A percentile compares a stretch with the other conserved stretches of the same genome.
Conservation (phyloP, 2,797 vertebrate genomes). For the Anomalospiza imberbis region DNA sequence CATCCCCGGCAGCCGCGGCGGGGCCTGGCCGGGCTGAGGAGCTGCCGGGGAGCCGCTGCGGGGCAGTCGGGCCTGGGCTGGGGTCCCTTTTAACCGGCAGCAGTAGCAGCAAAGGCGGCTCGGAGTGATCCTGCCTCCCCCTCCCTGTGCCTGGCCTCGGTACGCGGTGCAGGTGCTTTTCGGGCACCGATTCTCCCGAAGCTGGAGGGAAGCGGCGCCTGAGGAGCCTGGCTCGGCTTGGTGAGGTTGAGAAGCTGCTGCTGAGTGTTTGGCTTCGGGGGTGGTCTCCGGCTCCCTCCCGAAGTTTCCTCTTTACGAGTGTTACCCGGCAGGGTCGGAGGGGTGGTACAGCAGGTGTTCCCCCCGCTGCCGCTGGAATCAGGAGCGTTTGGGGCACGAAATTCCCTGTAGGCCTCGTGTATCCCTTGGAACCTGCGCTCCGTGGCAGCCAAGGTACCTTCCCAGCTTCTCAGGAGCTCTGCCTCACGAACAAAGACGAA, state of each 20-base stretch:
- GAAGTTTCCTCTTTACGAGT: background rate
- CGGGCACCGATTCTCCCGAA: conserved; percentile 3
- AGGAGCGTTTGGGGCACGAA: background rate
- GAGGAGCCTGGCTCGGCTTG: background rate
- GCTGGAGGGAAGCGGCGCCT: background rate
- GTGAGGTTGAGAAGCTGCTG: background rate
- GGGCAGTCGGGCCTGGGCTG: conserved; percentile 44
- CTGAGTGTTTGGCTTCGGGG: background rate
- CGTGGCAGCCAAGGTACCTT: background rate
- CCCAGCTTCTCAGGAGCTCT: background rate
- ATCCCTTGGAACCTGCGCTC: conserved; percentile 12
- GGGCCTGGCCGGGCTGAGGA: conserved; percentile 46
- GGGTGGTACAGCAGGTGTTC: background rate
- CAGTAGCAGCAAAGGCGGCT: background rate
- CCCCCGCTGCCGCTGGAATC: background rate
- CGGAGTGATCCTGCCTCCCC: background rate
- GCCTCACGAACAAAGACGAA: background rate
- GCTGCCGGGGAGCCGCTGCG: conserved; percentile 16
- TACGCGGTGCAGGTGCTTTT: background rate
- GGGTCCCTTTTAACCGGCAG: background rate
- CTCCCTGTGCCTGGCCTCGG: background rate
- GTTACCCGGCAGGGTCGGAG: background rate
- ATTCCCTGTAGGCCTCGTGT: conserved; percentile 27
- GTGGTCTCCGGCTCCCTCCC: background rate
- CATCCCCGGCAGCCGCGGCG: conserved; percentile 43